Conservation (phyloP, 2,797 vertebrate genomes). For the Vultur gryphus region DNA sequence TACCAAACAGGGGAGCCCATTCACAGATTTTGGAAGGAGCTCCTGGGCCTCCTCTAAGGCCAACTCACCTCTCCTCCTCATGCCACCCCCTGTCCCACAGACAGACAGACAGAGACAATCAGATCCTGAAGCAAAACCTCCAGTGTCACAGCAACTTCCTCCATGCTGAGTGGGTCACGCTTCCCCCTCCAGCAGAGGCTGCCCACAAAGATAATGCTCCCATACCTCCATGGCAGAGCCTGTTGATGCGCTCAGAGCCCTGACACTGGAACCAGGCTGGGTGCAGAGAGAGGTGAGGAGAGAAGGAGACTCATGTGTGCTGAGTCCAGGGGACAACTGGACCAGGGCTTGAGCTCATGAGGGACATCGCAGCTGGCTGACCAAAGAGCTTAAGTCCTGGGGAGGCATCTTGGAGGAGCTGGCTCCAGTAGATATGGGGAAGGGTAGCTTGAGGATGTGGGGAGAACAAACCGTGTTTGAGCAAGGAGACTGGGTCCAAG, state of each 20-base stretch:
- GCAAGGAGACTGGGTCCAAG: background rate
- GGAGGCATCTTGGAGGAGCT: background rate
- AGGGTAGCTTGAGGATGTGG: background rate
- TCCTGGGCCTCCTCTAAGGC: background rate
- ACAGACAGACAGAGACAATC: too few species aligned
- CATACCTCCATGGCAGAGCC: background rate
- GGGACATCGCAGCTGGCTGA: background rate
- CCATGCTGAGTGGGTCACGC: background rate
- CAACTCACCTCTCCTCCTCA: background rate
- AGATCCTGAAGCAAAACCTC: background rate
- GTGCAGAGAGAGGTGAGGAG: background rate
- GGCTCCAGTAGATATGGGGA: background rate
- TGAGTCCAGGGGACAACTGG: background rate
- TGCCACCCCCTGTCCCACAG: rapidly evolving
- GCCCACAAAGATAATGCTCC: background rate
- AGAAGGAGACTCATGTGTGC: background rate
- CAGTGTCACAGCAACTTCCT: background rate
- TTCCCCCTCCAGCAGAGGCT: background rate
- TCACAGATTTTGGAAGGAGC: background rate
- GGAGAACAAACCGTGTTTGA: background rate
- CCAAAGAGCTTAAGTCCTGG: background rate
- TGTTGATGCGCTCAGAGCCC: background rate
- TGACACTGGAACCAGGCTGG: background rate
- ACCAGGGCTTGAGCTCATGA: background rate
- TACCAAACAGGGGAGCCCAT: background rate